Base-by-base conservation (phyloP, 2,888 invertebrate species). In the Amblyjoppa fuscipennis region DNA sequence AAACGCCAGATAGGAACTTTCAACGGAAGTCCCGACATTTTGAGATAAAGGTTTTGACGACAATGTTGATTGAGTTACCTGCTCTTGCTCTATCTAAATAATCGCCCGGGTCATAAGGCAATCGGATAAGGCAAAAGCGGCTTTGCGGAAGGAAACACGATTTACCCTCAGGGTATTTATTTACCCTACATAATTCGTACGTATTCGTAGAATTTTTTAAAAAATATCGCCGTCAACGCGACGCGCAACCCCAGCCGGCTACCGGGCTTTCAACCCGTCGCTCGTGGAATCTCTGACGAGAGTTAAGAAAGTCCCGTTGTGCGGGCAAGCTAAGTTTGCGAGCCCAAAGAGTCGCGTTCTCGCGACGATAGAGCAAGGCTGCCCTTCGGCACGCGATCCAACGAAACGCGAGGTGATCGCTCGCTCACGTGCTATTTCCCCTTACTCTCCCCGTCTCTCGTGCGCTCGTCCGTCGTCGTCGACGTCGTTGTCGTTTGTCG, bases 311-410 rank as follows among this genome's bases (percentile, higher is more conserved):
- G 79, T 79, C 38, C 49, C 61, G 59, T 81, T 61, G 84, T 53
- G 78, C 73, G 74, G 45, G 56, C 76, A 38, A 56, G 56, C n/a
- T n/a, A 66, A 70, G 81, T 74, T 45, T 45, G 59, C 81, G 64
- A 74, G 70, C 70, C 56, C 56, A 69, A 59, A 66, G 71, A 84
- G 84, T 80, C 80, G 76, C 66, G 59, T 64, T 70, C 59, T 64
- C 31, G 49, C 64, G 41, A 64, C 53, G 41, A 61, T 73, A 80
- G 53, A 82, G 61, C 73, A 66, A 77, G 45, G 82, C 70, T 20
- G 28, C 51, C 56, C 53, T 61, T 74, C 74, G 84, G 69, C 87
- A 88, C 88, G 87, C 87, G 84, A 88, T 87, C 81, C 53, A 56
- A 69, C 76, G 56, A 77, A 85, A 74, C 71, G 78, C 80, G 74